Evolutionary conservation across 2,113 vertebrate genomes (phyloP).

Genomic region (Conger conger): DNA sequence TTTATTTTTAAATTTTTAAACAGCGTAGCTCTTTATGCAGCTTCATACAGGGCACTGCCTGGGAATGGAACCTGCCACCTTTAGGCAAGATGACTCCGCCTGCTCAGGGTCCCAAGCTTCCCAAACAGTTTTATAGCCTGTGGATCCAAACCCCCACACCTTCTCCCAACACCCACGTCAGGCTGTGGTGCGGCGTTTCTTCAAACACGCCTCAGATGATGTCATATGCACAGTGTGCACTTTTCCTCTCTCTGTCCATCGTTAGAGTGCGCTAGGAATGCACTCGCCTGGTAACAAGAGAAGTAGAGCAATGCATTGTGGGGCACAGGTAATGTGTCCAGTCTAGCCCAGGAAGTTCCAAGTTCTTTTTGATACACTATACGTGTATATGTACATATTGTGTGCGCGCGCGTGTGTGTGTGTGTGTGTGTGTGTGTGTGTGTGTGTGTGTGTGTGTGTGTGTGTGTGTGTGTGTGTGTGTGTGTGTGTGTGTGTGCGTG

Average conservation of each 20-base stretch:
- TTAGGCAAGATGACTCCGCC: conserved; percentile 24
- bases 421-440: neutral
- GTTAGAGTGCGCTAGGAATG: too few species aligned
- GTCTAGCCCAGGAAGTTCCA: too few species aligned
- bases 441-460: conserved; percentile 9
- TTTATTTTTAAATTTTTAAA: too few species aligned
- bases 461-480: too few species aligned
- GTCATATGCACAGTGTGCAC: neutral
- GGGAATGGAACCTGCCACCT: too few species aligned
- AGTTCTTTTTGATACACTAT: too few species aligned
- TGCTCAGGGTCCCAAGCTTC: conserved; percentile 14
- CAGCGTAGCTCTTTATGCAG: too few species aligned
- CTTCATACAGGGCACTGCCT: too few species aligned
- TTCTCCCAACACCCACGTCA: too few species aligned
- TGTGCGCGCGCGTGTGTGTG: too few species aligned
- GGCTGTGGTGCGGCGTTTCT: neutral
- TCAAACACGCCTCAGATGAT: neutral
- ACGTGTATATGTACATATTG: too few species aligned
- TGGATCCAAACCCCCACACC: neutral
- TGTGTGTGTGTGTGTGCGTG: neutral
- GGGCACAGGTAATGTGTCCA: neutral
- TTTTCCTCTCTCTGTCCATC: neutral
- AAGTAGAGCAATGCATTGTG: neutral
- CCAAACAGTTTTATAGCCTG: conserved; percentile 33
- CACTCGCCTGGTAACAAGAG: neutral